phyloP scores from a whole-genome alignment of 2,888 invertebrate species.

The Oxytorus armatus region DNA sequence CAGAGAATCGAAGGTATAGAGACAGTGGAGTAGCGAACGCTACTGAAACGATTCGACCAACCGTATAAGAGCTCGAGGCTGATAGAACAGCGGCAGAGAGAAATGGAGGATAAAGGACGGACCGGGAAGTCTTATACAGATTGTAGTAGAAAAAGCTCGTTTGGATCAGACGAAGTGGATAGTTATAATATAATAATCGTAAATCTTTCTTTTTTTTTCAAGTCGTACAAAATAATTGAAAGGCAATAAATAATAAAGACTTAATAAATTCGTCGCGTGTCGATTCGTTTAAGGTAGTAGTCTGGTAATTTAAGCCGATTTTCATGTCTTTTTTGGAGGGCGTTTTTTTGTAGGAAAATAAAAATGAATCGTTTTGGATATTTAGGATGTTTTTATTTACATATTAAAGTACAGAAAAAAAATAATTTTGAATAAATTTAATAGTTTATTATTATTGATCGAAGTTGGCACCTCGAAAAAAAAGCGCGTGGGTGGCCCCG shows the following conservation, averaged over 20 bases:
- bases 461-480: too few species aligned
- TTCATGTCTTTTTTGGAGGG: too few species aligned
- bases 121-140: slow-evolving; percentile 20
- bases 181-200: slow-evolving; percentile 44
- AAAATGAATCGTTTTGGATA: too few species aligned
- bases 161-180: slow-evolving; percentile 7
- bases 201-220: not conserved
- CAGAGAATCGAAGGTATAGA: slow-evolving; percentile 41
- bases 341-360: too few species aligned
- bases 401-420: too few species aligned
- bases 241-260: slow-evolving; percentile 12
- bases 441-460: too few species aligned
- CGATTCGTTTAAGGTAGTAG: not conserved
- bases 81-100: slow-evolving; percentile 14
- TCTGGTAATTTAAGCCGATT: too few species aligned
- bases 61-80: slow-evolving; percentile 23
- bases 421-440: too few species aligned
- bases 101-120: slow-evolving; percentile 9
- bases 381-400: too few species aligned
- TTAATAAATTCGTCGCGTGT: not conserved
- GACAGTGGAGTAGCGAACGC: slow-evolving; percentile 1
- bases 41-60: slow-evolving; percentile 49
- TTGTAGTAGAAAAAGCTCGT: slow-evolving; percentile 17
- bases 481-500: too few species aligned
- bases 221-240: slow-evolving; percentile 24